A percentile compares a stretch with the other conserved stretches of the same genome.
phyloP scores from a whole-genome alignment of 1,140 invertebrate genomes.

The Eriosoma lanigerum region DNA sequence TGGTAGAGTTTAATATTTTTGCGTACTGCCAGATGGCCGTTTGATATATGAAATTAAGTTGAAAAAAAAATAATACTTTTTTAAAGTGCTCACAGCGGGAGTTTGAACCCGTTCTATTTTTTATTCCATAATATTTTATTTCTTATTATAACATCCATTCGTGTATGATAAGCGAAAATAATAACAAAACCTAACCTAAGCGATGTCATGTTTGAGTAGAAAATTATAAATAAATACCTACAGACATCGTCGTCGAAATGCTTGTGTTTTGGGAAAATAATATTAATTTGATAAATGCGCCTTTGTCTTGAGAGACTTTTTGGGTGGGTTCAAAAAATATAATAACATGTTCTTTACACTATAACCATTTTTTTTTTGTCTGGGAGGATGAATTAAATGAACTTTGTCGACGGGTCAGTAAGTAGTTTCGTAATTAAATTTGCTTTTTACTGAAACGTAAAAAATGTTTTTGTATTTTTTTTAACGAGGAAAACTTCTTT shows the following conservation, averaged over 20 bases:
- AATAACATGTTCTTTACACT: background rate
- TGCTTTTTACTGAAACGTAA: background rate
- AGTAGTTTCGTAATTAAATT: constrained; percentile 16
- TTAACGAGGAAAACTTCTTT: background rate
- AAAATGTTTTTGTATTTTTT: background rate
- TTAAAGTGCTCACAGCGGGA: background rate
- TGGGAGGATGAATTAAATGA: background rate
- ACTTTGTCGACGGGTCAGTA: background rate
- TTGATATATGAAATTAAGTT: background rate
- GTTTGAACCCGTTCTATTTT: background rate
- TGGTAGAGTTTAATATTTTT: too few relatives aligned
- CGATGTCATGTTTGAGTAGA: background rate
- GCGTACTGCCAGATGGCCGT: constrained; percentile 23
- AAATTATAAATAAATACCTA: constrained; percentile 6
- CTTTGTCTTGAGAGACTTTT: background rate
- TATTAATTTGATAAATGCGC: background rate
- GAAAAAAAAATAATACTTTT: background rate
- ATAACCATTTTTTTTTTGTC: background rate
- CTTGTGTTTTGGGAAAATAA: background rate
- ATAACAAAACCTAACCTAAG: background rate
- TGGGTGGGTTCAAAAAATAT: too few relatives aligned
- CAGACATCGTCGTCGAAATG: background rate
- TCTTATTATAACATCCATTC: too few relatives aligned
- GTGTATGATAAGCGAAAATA: too few relatives aligned
- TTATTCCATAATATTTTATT: too few relatives aligned